Percentiles rank a stretch among this genome's conserved stretches.
These are phyloP conservation scores for Tinea semifulvella DNA, from an alignment of 2,888 invertebrate species.

Conservation along the genomic window DNA sequence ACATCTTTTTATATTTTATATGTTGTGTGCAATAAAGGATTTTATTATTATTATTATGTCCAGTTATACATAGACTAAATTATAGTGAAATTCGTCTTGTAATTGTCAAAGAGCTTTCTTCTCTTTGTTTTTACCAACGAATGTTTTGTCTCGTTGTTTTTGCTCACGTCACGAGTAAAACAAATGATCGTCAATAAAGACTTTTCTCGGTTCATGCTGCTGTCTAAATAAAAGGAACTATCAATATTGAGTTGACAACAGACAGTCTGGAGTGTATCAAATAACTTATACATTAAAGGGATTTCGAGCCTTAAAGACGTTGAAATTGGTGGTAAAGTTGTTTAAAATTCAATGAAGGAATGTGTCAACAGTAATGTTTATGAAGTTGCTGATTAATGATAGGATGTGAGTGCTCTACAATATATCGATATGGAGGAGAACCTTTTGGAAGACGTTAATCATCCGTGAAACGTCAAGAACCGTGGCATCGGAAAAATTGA, in stretches of 20 bases:
- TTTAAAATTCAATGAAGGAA: constrained; percentile 1
- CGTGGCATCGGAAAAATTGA: constrained; percentile 11
- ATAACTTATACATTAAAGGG: constrained; percentile 1
- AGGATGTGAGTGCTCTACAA: constrained; percentile 2
- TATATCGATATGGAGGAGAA: constrained; percentile 12
- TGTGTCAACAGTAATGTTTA: constrained; percentile 6
- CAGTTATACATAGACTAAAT: too few relatives aligned
- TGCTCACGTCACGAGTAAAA: too few relatives aligned
- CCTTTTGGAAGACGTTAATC: constrained; percentile 11
- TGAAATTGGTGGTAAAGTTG: neutral
- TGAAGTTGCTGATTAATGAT: constrained; percentile 12
- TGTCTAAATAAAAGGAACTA: constrained; percentile 18
- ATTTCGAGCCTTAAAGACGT: neutral
- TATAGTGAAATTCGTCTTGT: too few relatives aligned
- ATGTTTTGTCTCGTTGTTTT: neutral
- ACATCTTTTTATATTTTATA: too few relatives aligned
- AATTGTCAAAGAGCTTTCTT: too few relatives aligned
- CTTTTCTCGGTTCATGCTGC: constrained; percentile 12
- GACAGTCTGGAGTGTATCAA: constrained; percentile 12
- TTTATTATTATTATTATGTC: too few relatives aligned
- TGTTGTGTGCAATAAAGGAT: too few relatives aligned
- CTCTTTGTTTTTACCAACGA: too few relatives aligned
- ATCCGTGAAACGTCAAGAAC: constrained; percentile 9
- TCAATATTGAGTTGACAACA: constrained; percentile 20
- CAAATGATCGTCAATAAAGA: constrained; percentile 13